Evolutionary conservation across 2,797 vertebrate genomes (phyloP).

Genomic region (Hephaestus fuliginosus): DNA sequence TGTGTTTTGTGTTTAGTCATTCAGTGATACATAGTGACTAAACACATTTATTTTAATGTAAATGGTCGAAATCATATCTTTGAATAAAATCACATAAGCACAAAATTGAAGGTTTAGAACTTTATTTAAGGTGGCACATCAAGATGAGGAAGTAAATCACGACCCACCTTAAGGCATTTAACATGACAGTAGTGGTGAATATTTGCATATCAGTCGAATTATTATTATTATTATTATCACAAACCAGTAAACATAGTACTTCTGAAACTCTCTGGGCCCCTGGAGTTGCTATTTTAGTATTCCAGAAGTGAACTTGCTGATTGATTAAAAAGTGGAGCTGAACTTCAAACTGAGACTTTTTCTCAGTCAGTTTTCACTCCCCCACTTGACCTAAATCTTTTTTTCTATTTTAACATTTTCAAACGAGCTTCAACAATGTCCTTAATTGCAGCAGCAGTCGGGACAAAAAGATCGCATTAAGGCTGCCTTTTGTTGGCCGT

Average conservation of each 20-base stretch:
- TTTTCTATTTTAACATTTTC: neutral
- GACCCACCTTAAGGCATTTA: neutral
- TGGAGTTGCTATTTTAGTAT: conserved; percentile 7
- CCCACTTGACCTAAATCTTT: conserved; percentile 41
- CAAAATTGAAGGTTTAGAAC: neutral
- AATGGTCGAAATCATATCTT: too few species aligned
- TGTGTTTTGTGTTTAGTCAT: too few species aligned
- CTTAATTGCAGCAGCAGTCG: conserved; percentile 32
- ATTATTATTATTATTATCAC: too few species aligned
- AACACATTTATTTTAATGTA: too few species aligned
- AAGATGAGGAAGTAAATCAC: conserved; percentile 6
- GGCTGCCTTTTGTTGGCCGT: conserved; percentile 35
- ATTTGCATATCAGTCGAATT: neutral
- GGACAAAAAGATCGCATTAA: conserved; percentile 16
- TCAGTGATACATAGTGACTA: too few species aligned
- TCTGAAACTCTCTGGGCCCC: neutral
- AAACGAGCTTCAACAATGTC: conserved; percentile 12
- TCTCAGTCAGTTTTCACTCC: neutral
- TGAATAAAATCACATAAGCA: neutral
- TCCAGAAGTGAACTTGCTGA: neutral
- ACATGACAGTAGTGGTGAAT: neutral
- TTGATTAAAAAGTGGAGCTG: conserved; percentile 8
- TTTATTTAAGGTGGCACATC: neutral
- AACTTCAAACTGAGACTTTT: neutral
- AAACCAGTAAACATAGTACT: neutral